These are phyloP conservation scores for Tachycineta bicolor DNA, from an alignment of 2,113 vertebrate species.

Conservation along the genomic window DNA sequence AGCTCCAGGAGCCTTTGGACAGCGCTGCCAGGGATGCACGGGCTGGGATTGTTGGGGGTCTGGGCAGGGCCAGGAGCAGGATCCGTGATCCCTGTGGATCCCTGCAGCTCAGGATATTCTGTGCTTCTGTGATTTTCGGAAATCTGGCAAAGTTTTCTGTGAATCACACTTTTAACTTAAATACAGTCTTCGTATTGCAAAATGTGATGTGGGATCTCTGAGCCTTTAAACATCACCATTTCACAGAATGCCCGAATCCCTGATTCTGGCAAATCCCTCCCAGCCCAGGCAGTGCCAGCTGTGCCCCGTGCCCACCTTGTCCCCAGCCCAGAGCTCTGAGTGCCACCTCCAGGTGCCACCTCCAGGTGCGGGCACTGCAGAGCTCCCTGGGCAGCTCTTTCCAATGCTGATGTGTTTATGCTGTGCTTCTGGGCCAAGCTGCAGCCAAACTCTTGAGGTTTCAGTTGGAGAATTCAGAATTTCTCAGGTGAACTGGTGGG, in stretches of 20 bases:
- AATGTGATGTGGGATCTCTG: background rate
- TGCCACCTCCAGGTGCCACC: background rate
- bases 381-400: background rate
- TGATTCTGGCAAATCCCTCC: background rate
- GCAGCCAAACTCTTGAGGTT: background rate
- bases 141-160: background rate
- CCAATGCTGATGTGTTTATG: background rate
- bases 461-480: background rate
- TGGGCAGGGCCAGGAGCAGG: background rate
- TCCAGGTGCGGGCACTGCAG: background rate
- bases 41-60: background rate
- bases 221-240: background rate
- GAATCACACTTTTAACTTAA: background rate
- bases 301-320: background rate
- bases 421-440: background rate
- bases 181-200: background rate
- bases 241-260: background rate
- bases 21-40: background rate
- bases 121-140: rapidly evolving
- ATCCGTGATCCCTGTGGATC: too few relatives aligned
- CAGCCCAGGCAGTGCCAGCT: background rate
- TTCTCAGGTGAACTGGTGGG: background rate
- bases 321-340: background rate
- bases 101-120: rapidly evolving
- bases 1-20: background rate